Base-by-base conservation (phyloP, 2,113 vertebrate species). In the Canis aureus region DNA sequence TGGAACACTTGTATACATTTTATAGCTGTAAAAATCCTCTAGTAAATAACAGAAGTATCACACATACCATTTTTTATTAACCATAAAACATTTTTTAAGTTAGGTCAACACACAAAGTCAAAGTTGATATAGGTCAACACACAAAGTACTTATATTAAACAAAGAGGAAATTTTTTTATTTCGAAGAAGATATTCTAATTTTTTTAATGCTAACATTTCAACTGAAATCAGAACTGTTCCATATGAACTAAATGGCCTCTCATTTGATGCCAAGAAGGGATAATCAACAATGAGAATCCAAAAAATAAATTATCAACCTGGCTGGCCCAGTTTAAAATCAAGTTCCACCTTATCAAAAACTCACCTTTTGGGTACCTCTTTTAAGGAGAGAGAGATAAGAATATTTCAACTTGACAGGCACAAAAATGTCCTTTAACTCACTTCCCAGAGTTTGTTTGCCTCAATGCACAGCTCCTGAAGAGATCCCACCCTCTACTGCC, bases 281-380 rank as follows among this genome's bases (percentile, higher is more conserved):
- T 25, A 80, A 81, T 74, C 64, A 81, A 71, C 57, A 88, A 62
- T 12, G 29, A 83, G 64, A 95, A 66, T 55, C 23, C 23, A 67
- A 90, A 90, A 43, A 67, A 87, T 62, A 92, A 86, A 89, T 53
- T 29, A 83, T 19, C 66, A 83, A 69, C 93, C 71, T 51, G 35
- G n/a, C 57, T 89, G 62, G 64, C 29, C 64, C 76, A 66, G 67
- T 67, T 88, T 59, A 62, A 69, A 90, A 79, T 51, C 12, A 84
- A 91, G 22, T 76, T 95, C 51, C 5, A 64, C 25, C 49, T 96
- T 89, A 71, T 55, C 80, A 67, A 78, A 92, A 84, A 93, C 35
- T 83, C 43, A 83, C 32, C 23, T 96, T 66, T 38, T 15, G 32
- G 32, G 25, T 76, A 85, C 15, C 88, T 19, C 80, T 93, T 97